Evolutionary conservation across 1,140 invertebrate species (phyloP), one percentile per base, ranked within the genome.

Genomic region (Rhynchophorus ferrugineus): DNA sequence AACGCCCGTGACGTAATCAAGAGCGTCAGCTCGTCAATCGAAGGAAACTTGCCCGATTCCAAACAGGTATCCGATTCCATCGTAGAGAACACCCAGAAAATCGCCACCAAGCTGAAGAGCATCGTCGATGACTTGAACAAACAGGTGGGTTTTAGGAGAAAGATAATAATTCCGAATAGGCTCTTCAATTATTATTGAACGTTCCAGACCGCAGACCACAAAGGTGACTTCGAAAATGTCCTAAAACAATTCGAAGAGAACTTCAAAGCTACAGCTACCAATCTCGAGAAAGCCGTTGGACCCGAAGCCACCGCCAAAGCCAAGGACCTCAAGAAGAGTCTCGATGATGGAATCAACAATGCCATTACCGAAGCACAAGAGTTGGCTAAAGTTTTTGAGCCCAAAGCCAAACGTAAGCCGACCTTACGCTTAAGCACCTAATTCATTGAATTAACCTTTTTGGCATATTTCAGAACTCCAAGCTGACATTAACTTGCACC

Each of bases 261-360:
- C 20, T 24, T 65, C n/a, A 42, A 44, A 38, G 46, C 53, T 24
- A 58, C 62, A 1, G 57, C 54, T 22, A 46, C 21, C 7, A 49
- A 54, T 17, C 35, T 66, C 16, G 45, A 66, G 36, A 49, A 49
- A 21, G 47, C 50, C 20, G 52, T 59, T 16, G 62, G 61, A 33
- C 59, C 57, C 0, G 58, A 66, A 8, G 58, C 57, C 29, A 49
- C 53, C 6, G 57, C 58, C 8, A 59, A 62, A 44, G 59, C 62
- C n/a, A 55, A 62, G 37, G 57, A 66, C 37, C 14, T 64, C 21
- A 62, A 58, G 24, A 42, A 48, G 13, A 59, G 57, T 14, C 36
- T 64, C n/a, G 61, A 64, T 29, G 54, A 61, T 14, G 57, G 58
- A 9, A n/a, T 66, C 7, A 62, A 66, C 33, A 57, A 50, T 13